Conservation (phyloP, 2,113 vertebrate species). For the Casuarius casuarius region DNA sequence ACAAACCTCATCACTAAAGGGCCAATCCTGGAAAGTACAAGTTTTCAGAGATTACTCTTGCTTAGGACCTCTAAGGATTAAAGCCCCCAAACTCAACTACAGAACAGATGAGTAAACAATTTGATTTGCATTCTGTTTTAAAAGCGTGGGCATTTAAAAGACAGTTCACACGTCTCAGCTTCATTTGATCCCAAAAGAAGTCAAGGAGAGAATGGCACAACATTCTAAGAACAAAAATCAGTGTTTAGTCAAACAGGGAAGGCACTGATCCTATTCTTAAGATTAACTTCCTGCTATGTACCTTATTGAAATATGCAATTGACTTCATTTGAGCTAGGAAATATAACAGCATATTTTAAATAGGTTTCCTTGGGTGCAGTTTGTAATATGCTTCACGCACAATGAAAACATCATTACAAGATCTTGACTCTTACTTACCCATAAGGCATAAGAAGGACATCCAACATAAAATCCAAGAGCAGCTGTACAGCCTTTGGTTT, state of each 20-base stretch:
- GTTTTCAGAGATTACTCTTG: not conserved
- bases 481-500: slow-evolving; percentile 97
- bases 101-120: not conserved
- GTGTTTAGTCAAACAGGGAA: too few species aligned
- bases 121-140: not conserved
- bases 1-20: not conserved
- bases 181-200: not conserved
- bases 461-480: slow-evolving; percentile 98
- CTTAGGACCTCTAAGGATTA: not conserved
- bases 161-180: not conserved
- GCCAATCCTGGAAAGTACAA: not conserved
- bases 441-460: slow-evolving; percentile 98
- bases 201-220: not conserved
- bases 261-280: not conserved
- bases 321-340: not conserved
- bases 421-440: slow-evolving; percentile 81
- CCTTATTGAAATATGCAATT: not conserved
- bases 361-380: not conserved
- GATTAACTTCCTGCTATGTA: not conserved
- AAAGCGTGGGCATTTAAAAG: not conserved
- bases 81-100: not conserved
- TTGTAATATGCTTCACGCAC: not conserved
- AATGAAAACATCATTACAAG: not conserved
- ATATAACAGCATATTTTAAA: not conserved
- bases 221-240: too few species aligned